phyloP scores from a whole-genome alignment of 1,140 invertebrate species.

The Drosophila quadrilineata region DNA sequence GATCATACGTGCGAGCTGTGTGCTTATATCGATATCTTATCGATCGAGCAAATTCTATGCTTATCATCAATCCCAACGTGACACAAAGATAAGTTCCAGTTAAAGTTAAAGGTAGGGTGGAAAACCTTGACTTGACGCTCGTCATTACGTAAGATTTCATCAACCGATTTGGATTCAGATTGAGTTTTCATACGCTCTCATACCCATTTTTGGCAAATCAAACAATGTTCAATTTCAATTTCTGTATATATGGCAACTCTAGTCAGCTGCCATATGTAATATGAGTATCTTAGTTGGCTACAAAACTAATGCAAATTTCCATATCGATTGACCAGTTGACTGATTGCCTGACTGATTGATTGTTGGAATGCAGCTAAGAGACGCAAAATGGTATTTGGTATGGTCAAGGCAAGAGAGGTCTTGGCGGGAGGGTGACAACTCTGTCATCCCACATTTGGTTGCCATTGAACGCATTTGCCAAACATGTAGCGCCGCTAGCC shows the following conservation, averaged over 20 bases:
- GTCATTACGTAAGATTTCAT: not conserved
- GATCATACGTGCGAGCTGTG: not conserved
- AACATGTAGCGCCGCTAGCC: conserved; percentile 13
- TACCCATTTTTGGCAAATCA: conserved; percentile 13
- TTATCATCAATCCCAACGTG: conserved; percentile 20
- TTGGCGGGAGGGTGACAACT: not conserved
- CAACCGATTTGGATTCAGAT: conserved; percentile 4
- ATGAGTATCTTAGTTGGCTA: no score
- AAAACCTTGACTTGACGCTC: conserved; percentile 28
- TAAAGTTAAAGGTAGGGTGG: conserved; percentile 31
- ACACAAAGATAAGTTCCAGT: conserved; percentile 25
- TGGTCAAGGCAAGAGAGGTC: not conserved
- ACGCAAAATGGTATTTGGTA: not conserved
- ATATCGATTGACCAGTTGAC: not conserved
- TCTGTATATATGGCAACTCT: conserved; percentile 19
- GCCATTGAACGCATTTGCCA: conserved; percentile 39
- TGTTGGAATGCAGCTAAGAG: conserved; percentile 11
- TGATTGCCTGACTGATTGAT: conserved; percentile 4
- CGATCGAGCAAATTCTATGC: conserved; percentile 15
- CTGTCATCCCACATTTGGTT: conserved; percentile 12
- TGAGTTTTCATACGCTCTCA: conserved; percentile 10
- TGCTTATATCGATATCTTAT: conserved; percentile 30
- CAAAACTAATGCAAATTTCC: not conserved
- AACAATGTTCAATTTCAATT: conserved; percentile 17
- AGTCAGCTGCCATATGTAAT: conserved; percentile 24